Percentiles rank a stretch among this genome's conserved stretches.
These are phyloP conservation scores for Cirrhinus molitorella DNA, from an alignment of 2,797 vertebrate species.

Conservation along the genomic window DNA sequence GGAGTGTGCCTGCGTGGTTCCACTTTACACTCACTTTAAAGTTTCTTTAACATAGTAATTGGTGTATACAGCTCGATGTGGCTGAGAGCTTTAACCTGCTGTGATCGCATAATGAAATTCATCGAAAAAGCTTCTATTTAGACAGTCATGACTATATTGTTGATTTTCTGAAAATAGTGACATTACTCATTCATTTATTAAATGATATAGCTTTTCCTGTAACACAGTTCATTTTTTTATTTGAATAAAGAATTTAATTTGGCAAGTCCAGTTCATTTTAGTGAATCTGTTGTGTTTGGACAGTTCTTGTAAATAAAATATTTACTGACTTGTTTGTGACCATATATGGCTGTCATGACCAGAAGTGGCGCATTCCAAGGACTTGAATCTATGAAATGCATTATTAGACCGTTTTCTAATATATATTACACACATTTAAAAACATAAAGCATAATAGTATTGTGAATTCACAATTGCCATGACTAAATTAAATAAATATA, in stretches of 20 bases:
- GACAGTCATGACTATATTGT: not conserved
- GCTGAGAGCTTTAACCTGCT: constrained; percentile 27
- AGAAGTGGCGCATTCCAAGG: too few species aligned
- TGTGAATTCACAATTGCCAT: too few species aligned
- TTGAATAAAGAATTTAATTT: not conserved
- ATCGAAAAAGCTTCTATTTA: constrained; percentile 17
- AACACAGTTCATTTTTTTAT: not conserved
- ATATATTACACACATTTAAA: too few species aligned
- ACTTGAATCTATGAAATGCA: too few species aligned
- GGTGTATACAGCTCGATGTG: not conserved
- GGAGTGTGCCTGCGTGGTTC: constrained; percentile 28
- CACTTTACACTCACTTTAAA: constrained; percentile 38
- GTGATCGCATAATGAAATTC: constrained; percentile 3
- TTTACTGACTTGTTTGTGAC: not conserved
- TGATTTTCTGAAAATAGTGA: not conserved
- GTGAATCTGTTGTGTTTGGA: not conserved
- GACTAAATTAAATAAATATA: too few species aligned
- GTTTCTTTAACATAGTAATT: constrained; percentile 20
- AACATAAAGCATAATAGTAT: too few species aligned
- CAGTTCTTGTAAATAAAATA: not conserved
- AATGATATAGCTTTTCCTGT: not conserved
- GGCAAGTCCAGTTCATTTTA: not conserved
- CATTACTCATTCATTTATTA: not conserved
- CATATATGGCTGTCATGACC: too few species aligned
- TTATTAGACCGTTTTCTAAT: too few species aligned